Base-by-base conservation (phyloP, 2,113 vertebrate genomes). In the Proteles cristata region DNA sequence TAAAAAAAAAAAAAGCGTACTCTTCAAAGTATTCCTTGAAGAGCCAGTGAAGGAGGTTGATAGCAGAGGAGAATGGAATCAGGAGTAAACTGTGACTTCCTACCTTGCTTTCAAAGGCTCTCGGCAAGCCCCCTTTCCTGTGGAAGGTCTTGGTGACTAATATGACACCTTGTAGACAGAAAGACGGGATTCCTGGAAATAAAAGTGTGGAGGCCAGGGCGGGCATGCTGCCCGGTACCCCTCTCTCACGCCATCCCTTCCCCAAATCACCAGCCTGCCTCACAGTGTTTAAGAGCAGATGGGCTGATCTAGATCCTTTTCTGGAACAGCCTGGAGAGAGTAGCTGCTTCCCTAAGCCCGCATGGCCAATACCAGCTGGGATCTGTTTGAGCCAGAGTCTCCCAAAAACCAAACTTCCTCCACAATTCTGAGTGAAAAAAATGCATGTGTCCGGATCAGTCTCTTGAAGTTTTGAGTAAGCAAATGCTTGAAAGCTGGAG, bases 151-250 rank as follows among this genome's bases (percentile, higher is more conserved):
- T 17, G 9, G 63, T 43, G 26, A n/a, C 58, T 73, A 4, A 25
- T 0, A 7, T 0, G 39, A 71, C 1, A n/a, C 25, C n/a, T 5
- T n/a, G 19, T 11, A 26, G 65, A n/a, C 7, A 35, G 25, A 12
- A n/a, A 74, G 35, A 17, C 31, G 2, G 53, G 87, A 9, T 11
- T 26, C 15, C 35, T 45, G 48, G 87, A 69, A 77, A 35, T 10
- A 8, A 25, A 31, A 33, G 0, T 25, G 0, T 0, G 53, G 43
- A n/a, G 4, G 17, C 1, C 11, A 7, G 33, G 39, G 7, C 1
- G 5, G 12, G 35, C 16, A 4, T 0, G 6, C 43, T 3, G 35
- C 33, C 92, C 10, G 0, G 0, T 1, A 0, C 11, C 14, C 79
- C 15, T 63, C 11, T 23, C 48, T 31, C 85, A 33, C 0, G 0